Percentiles rank a stretch among this genome's conserved stretches.
Evolutionary conservation across 2,113 vertebrate genomes (phyloP).

Genomic region (Columba livia): DNA sequence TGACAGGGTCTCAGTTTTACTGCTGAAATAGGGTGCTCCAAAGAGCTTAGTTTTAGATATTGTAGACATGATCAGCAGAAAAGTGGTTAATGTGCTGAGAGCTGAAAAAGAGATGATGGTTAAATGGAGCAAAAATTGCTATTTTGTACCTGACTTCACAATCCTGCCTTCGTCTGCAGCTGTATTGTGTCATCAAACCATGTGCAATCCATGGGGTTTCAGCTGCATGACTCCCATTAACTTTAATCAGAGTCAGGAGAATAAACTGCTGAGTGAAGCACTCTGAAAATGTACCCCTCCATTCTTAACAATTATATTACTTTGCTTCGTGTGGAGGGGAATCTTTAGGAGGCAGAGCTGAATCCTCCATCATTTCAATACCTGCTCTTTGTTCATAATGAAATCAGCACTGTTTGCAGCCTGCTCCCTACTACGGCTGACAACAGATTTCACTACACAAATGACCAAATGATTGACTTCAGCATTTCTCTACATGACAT

Average conservation of each 20-base stretch:
- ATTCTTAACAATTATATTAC: conserved; percentile 27
- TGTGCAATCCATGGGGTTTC: conserved; percentile 46
- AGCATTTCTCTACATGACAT: not conserved
- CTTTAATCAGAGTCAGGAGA: conserved; percentile 66
- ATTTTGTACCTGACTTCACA: conserved; percentile 63
- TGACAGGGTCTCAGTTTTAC: not conserved
- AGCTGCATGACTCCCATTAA: conserved; percentile 61
- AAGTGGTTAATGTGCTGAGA: conserved; percentile 64
- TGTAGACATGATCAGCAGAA: conserved; percentile 37
- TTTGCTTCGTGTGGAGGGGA: conserved; percentile 41
- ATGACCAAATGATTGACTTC: conserved; percentile 28
- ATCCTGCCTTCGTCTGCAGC: conserved; percentile 43
- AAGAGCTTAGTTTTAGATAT: not conserved
- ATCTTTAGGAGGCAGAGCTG: conserved; percentile 53
- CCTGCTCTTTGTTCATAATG: conserved; percentile 34
- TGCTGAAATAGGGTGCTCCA: not conserved
- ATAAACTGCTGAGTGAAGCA: conserved; percentile 57
- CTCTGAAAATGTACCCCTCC: conserved; percentile 42
- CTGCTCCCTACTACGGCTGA: not conserved
- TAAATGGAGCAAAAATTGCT: conserved; percentile 65
- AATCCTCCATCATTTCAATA: conserved; percentile 51
- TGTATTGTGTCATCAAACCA: conserved; percentile 64
- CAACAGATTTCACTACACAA: conserved; percentile 42
- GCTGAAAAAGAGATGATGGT: conserved; percentile 47
- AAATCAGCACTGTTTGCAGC: conserved; percentile 52